Base-by-base conservation (phyloP, 2,797 vertebrate species). In the Sebastes nivosus region DNA sequence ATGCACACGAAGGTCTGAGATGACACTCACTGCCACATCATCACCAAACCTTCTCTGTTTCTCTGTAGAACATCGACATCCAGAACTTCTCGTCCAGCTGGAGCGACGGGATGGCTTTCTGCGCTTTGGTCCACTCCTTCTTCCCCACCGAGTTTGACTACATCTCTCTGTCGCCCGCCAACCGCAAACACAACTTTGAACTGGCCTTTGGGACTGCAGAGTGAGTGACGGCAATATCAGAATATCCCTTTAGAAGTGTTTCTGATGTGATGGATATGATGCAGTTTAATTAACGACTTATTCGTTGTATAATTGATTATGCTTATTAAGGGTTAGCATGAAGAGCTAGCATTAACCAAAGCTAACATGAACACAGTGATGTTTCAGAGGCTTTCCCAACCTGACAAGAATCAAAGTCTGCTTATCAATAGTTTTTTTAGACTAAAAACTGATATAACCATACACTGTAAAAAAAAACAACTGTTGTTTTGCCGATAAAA, bases 51-150 rank as follows among this genome's bases (percentile, higher is more conserved):
- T 55, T 46, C 60, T 72, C 63, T 67, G 36, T 74, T n/a, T 75
- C 52, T 83, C 67, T 52, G 14, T 76, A 99, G 98, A 97, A 98
- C 77, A 95, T 99, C 22, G 98, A 99, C 85, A 97, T 99, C 77
- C 98, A 99, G 93, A 99, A 99, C 95, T 99, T 99, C 95, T 99
- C 98, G 3, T 97, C 97, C 75, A 99, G 97, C 81, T 99, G 98
- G 98, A 99, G 95, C 0, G 97, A 99, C 0, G 98, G 98, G 5
- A 97, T 99, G 98, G 98, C 97, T 4, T 99, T 99, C 94, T 99
- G 98, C 0, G 98, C 98, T 52, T 95, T 99, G 14, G 97, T 99
- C 30, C 98, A 99, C 93, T 97, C 97, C 24, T 99, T 99, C 95
- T 99, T 99, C 92, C 97, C 98, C 0, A 96, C 96, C 0, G 97